Base-by-base conservation (phyloP, 2,797 vertebrate genomes). In the Smutsia gigantea region DNA sequence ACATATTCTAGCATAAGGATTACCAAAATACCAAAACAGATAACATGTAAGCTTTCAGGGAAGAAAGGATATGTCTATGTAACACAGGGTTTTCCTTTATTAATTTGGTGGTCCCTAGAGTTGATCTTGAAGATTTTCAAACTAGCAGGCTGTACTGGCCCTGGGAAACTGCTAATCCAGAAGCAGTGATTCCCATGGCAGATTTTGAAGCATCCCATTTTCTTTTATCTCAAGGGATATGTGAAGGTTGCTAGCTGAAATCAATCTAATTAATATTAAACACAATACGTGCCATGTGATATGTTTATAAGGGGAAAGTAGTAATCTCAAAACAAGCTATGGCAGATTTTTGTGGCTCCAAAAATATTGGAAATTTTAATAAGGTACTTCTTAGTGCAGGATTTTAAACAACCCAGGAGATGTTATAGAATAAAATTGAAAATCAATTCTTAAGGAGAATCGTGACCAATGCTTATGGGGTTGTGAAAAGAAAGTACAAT, bases 191-290 rank as follows among this genome's bases (percentile, higher is more conserved):
- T 92, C 23, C 31, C 63, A 61, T 51, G 37, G 57, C 6, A 96
- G 5, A 12, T 29, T 96, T 69, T 61, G 13, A 88, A 85, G 18
- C 37, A 49, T 42, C 78, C 46, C 49, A 13, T 34, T 53, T 17
- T 78, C 64, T 91, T 55, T 87, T 53, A 51, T 34, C 49, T 87
- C 39, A 66, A 55, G 23, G 6, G 39, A 8, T 64, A 29, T 15
- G 13, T 82, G 39, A 84, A 53, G 63, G 15, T 63, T 74, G 72
- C 59, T 71, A 85, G 25, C 37, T 78, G 11, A 97, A 94, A 87
- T 77, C 68, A 63, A 57, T 90, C n/a, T 84, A 74, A 51, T 79
- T 90, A 63, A 83, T 77, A 87, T 69, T 77, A 87, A 90, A 69
- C 18, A 85, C 39, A 75, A 27, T 64, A 29, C 21, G 61, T 91